Conservation (phyloP, 2,888 invertebrate species). For the Drosophila melanosoma region DNA sequence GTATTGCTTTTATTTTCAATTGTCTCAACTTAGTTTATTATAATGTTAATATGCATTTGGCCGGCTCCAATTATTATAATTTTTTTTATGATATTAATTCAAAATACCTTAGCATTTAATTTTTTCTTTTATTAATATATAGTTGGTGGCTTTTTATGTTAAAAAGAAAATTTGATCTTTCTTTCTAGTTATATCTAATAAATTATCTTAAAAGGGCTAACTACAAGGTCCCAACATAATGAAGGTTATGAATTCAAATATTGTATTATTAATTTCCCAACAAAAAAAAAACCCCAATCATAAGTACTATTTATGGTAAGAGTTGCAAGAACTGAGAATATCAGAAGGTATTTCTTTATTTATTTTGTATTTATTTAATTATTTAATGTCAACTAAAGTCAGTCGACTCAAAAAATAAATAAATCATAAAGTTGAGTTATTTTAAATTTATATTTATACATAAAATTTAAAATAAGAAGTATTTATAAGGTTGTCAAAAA, state of each 20-base stretch:
- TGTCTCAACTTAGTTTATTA: background rate
- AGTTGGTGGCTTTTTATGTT: background rate
- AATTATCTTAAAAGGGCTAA: background rate
- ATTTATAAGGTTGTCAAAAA: no score
- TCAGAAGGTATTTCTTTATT: background rate
- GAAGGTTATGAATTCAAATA: background rate
- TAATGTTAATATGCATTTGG: background rate
- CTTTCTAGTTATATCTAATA: background rate
- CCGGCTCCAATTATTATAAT: background rate
- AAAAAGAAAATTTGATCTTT: background rate
- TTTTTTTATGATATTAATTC: background rate
- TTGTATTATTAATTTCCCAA: background rate
- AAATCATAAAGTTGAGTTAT: no score
- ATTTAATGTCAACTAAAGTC: no score
- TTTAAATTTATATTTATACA: no score
- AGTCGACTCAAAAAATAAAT: no score
- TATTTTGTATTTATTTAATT: no score
- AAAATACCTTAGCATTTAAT: background rate
- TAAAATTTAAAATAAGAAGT: no score
- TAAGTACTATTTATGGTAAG: background rate
- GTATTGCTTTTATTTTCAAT: background rate
- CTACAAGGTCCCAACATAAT: background rate
- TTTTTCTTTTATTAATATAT: background rate
- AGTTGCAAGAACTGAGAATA: background rate
- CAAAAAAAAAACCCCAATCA: background rate